A percentile compares a stretch with the other conserved stretches of the same genome.
These are phyloP conservation scores for Trichonephila clavipes DNA, from an alignment of 1,140 invertebrate species.

Conservation along the genomic window DNA sequence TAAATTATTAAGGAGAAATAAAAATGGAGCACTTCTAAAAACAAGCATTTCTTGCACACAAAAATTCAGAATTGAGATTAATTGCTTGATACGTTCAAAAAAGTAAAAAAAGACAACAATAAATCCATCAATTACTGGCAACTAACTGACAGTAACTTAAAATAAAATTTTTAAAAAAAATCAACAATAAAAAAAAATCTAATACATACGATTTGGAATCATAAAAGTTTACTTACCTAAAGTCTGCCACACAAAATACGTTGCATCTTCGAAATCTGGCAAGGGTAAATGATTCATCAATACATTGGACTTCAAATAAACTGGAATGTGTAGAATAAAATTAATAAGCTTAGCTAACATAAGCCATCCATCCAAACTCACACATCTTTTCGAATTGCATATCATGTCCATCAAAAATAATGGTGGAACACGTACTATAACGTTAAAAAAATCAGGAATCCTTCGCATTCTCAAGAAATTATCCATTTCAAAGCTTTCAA, in stretches of 20 bases:
- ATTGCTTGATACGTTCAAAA: no score
- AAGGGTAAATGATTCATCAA: not conserved
- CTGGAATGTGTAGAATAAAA: not conserved
- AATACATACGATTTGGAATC: not conserved
- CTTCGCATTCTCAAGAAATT: not conserved
- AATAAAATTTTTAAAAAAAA: not conserved
- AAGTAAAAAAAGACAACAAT: no score
- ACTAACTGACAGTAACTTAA: no score
- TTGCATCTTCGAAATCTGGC: not conserved
- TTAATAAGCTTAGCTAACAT: not conserved
- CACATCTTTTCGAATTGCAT: constrained; percentile 82
- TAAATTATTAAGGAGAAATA: no score
- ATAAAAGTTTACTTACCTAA: not conserved
- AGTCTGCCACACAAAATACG: constrained; percentile 19
- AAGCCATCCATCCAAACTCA: constrained; percentile 39
- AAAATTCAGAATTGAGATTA: no score
- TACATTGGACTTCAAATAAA: not conserved
- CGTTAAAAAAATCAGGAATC: constrained; percentile 82
- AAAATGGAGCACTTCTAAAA: no score
- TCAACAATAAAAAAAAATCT: not conserved
- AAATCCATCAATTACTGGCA: no score
- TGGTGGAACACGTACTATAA: constrained; percentile 91
- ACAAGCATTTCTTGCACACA: no score
- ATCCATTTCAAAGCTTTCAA: not conserved
- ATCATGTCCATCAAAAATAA: constrained; percentile 94